These are phyloP conservation scores for Micromys minutus DNA, from an alignment of 2,113 vertebrate genomes.

Conservation along the genomic window DNA sequence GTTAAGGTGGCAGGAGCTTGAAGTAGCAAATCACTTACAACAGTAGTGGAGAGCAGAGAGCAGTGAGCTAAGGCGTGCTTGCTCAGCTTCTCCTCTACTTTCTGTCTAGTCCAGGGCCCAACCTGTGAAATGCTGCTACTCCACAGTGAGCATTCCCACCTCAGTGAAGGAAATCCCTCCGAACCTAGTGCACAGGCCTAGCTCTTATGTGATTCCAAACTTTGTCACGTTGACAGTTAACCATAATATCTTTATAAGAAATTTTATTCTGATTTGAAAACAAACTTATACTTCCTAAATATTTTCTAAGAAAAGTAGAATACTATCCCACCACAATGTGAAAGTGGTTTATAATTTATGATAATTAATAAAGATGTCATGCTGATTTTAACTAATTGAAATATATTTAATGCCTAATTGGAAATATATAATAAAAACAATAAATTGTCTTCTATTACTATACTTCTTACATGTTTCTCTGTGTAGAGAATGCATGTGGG, in stretches of 20 bases:
- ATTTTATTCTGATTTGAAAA: too few relatives aligned
- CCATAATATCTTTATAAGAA: not conserved
- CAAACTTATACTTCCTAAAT: slow-evolving; percentile 31
- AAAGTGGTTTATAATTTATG: not conserved
- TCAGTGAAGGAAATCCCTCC: not conserved
- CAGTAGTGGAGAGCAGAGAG: too few relatives aligned
- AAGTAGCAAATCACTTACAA: too few relatives aligned
- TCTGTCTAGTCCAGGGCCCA: too few relatives aligned
- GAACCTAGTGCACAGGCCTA: not conserved
- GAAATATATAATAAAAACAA: not conserved
- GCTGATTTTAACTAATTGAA: not conserved
- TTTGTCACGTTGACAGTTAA: not conserved
- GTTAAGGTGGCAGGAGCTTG: too few relatives aligned
- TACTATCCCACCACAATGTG: not conserved
- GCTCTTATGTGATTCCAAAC: not conserved
- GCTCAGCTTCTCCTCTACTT: not conserved
- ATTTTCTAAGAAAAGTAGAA: slow-evolving; percentile 5
- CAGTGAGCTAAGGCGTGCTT: too few relatives aligned
- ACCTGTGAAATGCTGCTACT: not conserved
- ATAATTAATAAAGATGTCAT: not conserved
- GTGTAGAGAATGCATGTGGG: not conserved
- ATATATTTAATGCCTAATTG: not conserved
- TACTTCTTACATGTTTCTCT: not conserved
- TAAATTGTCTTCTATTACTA: not conserved
- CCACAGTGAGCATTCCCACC: not conserved